Evolutionary conservation across 1,140 invertebrate genomes (phyloP).

Genomic region (Gonatopus flavifemur): DNA sequence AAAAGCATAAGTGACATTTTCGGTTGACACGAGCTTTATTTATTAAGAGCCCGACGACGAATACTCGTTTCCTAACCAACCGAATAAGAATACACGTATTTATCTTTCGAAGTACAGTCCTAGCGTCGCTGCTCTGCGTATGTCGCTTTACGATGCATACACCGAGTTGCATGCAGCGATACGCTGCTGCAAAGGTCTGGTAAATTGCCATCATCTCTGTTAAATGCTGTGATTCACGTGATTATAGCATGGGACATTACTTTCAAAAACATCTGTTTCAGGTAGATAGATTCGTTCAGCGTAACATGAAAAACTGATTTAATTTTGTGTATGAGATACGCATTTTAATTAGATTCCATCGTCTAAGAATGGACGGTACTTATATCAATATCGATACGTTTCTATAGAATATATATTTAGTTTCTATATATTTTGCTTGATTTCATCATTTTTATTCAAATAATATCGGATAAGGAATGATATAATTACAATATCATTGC

Average conservation of each 20-base stretch:
- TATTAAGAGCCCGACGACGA: background rate
- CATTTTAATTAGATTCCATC: too few species aligned
- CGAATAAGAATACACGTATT: slow-evolving; percentile 11
- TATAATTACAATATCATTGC: too few species aligned
- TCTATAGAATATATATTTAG: too few species aligned
- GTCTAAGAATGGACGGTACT: too few species aligned
- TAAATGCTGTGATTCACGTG: slow-evolving; percentile 23
- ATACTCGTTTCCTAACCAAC: slow-evolving; percentile 8
- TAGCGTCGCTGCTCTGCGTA: background rate
- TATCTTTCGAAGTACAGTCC: slow-evolving; percentile 20
- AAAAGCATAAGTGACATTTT: slow-evolving; percentile 7
- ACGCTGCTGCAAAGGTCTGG: slow-evolving; percentile 11
- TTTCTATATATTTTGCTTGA: too few species aligned
- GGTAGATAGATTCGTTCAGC: too few species aligned
- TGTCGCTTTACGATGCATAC: background rate
- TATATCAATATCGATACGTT: too few species aligned
- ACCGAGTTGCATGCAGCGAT: slow-evolving; percentile 6
- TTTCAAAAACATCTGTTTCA: too few species aligned
- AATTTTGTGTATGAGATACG: too few species aligned
- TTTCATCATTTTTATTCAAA: too few species aligned
- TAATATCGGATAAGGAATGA: too few species aligned
- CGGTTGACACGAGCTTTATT: slow-evolving; percentile 12
- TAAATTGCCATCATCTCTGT: slow-evolving; percentile 25
- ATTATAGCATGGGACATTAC: slow-evolving; percentile 14
- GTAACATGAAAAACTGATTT: too few species aligned